Base-by-base conservation (phyloP, 2,797 vertebrate species). In the Neopelma chrysocephalum region DNA sequence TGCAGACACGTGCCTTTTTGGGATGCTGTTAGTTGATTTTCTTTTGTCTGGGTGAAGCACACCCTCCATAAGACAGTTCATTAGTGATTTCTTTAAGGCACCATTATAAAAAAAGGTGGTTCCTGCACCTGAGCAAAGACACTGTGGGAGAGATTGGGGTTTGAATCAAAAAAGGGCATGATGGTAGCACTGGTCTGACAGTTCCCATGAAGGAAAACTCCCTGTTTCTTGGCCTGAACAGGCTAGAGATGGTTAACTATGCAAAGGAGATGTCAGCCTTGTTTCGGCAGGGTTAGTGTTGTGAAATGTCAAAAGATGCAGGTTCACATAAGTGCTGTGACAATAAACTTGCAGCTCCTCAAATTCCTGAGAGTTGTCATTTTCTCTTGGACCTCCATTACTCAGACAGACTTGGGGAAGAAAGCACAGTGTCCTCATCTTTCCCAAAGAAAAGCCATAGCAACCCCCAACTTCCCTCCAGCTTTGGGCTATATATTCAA, bases 1-100 rank as follows among this genome's bases (percentile, higher is more conserved):
- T 34, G 45, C 4, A 79, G 62, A 47, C 3, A 0, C 16, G 21
- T 77, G 31, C 27, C 75, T 76, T 76, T 90, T 76, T 20, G 48
- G 51, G 90, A 85, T 65, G 43, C 22, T 77, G 76, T 90, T 45
- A 66, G 23, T 65, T 81, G 22, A 75, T 64, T 86, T 73, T 64
- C 82, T n/a, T 80, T 56, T 57, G 25, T 29, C 27, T 72, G 38
- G 80, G 66, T 82, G 58, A 92, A 91, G 32, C 2, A 64, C 12
- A 11, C 15, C 36, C 31, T 72, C 31, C 10, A 50, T 75, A 38
- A 75, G 58, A 72, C 29, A 78, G 22, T 8, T 66, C 6, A n/a
- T 72, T 66, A 66, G 79, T 66, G 84, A 65, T 81, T 69, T 51
- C 68, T 91, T 62, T 64, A 23, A 48, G 57, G 21, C 31, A 75